phyloP scores from a whole-genome alignment of 2,888 invertebrate genomes.

The Antheraea assamensis region DNA sequence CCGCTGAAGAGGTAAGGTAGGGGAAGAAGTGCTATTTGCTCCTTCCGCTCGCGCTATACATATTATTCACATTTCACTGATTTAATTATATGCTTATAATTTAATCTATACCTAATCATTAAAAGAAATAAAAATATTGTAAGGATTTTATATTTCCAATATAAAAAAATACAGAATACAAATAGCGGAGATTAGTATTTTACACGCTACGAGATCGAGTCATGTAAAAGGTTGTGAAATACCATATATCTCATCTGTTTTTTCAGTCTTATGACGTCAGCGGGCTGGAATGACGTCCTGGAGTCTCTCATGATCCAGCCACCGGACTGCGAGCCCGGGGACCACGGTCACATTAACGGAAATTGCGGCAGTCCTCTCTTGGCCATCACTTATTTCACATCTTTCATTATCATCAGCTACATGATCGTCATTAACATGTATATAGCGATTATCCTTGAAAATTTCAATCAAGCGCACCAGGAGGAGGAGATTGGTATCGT shows the following conservation, averaged over 20 bases:
- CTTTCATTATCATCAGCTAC: slow-evolving; percentile 97
- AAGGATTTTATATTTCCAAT: no score
- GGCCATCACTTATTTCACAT: slow-evolving; percentile 96
- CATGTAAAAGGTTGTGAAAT: no score
- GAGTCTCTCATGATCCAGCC: slow-evolving; percentile 95
- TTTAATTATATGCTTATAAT: no score
- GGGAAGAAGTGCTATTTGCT: no score
- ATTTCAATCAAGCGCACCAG: slow-evolving; percentile 98
- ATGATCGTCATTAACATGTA: slow-evolving; percentile 99
- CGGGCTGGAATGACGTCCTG: slow-evolving; percentile 98
- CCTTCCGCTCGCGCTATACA: no score
- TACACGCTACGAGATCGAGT: no score
- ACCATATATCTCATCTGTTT: neutral
- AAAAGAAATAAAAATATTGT: no score
- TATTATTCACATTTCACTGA: no score
- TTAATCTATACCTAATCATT: no score
- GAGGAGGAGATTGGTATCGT: slow-evolving; percentile 98
- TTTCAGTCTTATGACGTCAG: slow-evolving; percentile 94
- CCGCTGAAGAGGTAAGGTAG: no score
- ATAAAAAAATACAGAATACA: no score
- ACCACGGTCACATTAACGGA: slow-evolving; percentile 89
- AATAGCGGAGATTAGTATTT: no score
- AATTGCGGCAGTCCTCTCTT: slow-evolving; percentile 95
- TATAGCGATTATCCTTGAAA: slow-evolving; percentile 98
- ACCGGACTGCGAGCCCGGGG: slow-evolving; percentile 92